A percentile compares a stretch with the other conserved stretches of the same genome.
Evolutionary conservation across 1,140 invertebrate genomes (phyloP).

Genomic region (Adelges cooleyi): DNA sequence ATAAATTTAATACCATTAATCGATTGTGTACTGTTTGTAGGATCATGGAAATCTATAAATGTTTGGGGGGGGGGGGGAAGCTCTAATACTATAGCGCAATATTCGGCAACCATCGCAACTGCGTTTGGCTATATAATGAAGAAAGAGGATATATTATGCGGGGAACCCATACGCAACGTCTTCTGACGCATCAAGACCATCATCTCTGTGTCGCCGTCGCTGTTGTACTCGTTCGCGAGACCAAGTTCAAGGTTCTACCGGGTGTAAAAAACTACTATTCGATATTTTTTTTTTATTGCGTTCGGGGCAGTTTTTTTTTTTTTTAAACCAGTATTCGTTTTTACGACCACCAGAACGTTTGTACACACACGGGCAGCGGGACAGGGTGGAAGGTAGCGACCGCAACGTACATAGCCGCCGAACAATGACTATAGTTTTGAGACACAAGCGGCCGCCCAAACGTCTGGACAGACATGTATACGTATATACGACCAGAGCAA

Average conservation of each 20-base stretch:
- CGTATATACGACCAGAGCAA: not conserved
- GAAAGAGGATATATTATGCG: too few species aligned
- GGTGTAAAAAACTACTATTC: not conserved
- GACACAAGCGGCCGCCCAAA: not conserved
- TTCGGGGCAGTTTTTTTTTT: not conserved
- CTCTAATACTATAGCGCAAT: too few species aligned
- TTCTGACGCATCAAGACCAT: too few species aligned
- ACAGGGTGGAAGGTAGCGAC: not conserved
- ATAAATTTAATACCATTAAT: too few species aligned
- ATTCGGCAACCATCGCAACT: too few species aligned
- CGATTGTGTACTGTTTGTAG: too few species aligned
- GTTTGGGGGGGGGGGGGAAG: too few species aligned
- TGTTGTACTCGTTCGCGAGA: not conserved
- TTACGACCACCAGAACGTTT: not conserved
- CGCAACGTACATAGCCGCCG: not conserved
- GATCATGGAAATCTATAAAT: too few species aligned
- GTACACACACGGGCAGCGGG: not conserved
- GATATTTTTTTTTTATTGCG: not conserved
- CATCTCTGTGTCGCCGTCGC: not conserved
- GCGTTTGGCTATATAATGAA: too few species aligned
- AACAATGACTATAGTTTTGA: slow-evolving; percentile 8
- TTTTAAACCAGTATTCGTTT: not conserved
- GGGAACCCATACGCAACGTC: too few species aligned
- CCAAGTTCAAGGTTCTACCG: slow-evolving; percentile 17
- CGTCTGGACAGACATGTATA: slow-evolving; percentile 6